phyloP scores from a whole-genome alignment of 2,888 invertebrate species.

The Drosophila mercatorum region DNA sequence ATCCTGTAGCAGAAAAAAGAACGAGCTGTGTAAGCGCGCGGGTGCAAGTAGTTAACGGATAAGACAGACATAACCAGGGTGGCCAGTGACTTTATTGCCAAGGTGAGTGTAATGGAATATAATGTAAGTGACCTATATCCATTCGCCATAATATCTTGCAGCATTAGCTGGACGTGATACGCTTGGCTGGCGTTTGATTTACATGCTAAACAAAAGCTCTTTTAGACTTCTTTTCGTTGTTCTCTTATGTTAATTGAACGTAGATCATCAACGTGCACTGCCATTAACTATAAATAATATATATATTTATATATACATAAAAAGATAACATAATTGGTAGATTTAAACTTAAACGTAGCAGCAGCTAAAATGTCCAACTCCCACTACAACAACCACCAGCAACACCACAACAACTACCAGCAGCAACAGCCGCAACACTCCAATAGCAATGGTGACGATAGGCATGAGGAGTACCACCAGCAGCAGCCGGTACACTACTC shows the following conservation, averaged over 20 bases:
- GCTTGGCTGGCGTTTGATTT: constrained; percentile 70
- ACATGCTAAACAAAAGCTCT: constrained; percentile 36
- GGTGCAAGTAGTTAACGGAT: constrained; percentile 29
- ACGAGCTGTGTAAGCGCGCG: constrained; percentile 32
- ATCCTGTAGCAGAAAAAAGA: constrained; percentile 35
- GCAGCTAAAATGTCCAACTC: constrained; percentile 69
- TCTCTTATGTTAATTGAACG: constrained; percentile 66
- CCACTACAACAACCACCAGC: constrained; percentile 68
- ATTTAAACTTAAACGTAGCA: constrained; percentile 48
- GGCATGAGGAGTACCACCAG: constrained; percentile 59
- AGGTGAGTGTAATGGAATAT: constrained; percentile 27
- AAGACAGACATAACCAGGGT: constrained; percentile 18
- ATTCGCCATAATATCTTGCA: constrained; percentile 26
- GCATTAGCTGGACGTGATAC: constrained; percentile 45
- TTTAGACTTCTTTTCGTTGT: constrained; percentile 54
- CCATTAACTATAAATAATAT: constrained; percentile 70
- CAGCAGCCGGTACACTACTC: constrained; percentile 65
- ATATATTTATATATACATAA: constrained; percentile 28
- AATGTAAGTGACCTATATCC: neutral
- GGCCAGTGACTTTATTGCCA: constrained; percentile 43
- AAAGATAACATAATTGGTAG: constrained; percentile 54
- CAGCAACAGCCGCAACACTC: constrained; percentile 64
- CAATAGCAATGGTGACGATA: constrained; percentile 61
- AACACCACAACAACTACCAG: constrained; percentile 60
- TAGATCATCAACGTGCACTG: constrained; percentile 80